Percentiles rank a stretch among this genome's conserved stretches.
These are phyloP conservation scores for Poicephalus gulielmi DNA, from an alignment of 2,113 vertebrate species.

Conservation along the genomic window DNA sequence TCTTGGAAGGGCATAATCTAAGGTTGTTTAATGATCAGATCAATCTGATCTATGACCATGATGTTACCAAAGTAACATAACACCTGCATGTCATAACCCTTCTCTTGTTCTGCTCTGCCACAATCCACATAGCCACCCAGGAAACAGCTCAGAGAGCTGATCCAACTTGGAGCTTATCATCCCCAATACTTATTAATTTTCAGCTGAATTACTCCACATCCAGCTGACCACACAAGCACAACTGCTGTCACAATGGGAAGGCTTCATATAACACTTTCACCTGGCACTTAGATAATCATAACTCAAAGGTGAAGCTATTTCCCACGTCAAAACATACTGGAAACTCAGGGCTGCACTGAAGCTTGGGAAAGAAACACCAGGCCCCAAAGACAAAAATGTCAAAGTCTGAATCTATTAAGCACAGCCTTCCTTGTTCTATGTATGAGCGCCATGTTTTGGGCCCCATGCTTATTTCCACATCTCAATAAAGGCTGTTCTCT, in stretches of 20 bases:
- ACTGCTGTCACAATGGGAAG: not conserved
- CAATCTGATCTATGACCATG: not conserved
- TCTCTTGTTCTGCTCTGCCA: not conserved
- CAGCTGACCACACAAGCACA: not conserved
- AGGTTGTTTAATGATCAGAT: not conserved
- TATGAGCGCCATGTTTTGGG: not conserved
- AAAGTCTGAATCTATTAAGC: not conserved
- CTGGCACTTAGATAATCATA: not conserved
- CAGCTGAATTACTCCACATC: not conserved
- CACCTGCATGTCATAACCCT: not conserved
- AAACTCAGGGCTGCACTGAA: not conserved
- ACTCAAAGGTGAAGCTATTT: not conserved
- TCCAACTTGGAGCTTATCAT: not conserved
- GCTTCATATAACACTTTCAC: not conserved
- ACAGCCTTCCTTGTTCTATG: not conserved
- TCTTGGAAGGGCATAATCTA: not conserved
- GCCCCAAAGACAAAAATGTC: not conserved
- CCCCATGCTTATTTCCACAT: not conserved
- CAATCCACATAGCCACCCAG: not conserved
- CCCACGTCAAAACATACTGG: not conserved
- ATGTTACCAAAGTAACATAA: not conserved
- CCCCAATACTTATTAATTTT: not conserved
- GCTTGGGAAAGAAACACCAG: not conserved
- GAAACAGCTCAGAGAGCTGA: not conserved
- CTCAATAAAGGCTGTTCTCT: not conserved